A percentile compares a stretch with the other conserved stretches of the same genome.
These are phyloP conservation scores for Pycnomerus fuliginosus DNA, from an alignment of 2,888 invertebrate species.

Conservation along the genomic window DNA sequence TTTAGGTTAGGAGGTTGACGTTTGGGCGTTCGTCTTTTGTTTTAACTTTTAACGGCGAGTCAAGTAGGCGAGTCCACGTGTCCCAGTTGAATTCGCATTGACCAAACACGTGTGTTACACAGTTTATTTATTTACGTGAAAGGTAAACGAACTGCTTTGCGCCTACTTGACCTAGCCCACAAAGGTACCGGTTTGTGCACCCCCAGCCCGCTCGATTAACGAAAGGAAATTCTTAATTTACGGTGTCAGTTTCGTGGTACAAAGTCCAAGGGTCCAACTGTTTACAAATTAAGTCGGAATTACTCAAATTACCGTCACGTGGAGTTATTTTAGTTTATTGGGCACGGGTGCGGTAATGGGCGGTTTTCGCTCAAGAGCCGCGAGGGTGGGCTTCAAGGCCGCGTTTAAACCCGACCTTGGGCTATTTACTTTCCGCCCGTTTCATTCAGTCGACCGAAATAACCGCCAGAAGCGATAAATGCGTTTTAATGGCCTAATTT, in stretches of 20 bases:
- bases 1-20: conserved; percentile 11
- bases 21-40: too few species aligned
- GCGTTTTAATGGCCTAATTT: too few species aligned
- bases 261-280: conserved; percentile 34
- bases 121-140: conserved; percentile 7
- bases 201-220: conserved; percentile 16
- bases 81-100: conserved; percentile 13
- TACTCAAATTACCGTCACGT: conserved; percentile 22
- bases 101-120: conserved; percentile 3
- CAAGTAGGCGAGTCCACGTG: conserved; percentile 6
- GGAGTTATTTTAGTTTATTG: conserved; percentile 21
- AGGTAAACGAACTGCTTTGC: conserved; percentile 24
- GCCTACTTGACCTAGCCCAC: conserved; percentile 18
- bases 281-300: conserved; percentile 23
- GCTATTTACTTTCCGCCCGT: neutral
- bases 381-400: neutral
- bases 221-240: conserved; percentile 37
- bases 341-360: conserved; percentile 5
- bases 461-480: neutral
- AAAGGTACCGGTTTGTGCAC: conserved; percentile 2
- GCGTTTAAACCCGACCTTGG: neutral
- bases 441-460: too few species aligned
- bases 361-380: conserved; percentile 14
- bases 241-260: conserved; percentile 25
- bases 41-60: too few species aligned